A percentile compares a stretch with the other conserved stretches of the same genome.
Evolutionary conservation across 2,888 invertebrate genomes (phyloP).

Genomic region (Platycheirus albimanus): DNA sequence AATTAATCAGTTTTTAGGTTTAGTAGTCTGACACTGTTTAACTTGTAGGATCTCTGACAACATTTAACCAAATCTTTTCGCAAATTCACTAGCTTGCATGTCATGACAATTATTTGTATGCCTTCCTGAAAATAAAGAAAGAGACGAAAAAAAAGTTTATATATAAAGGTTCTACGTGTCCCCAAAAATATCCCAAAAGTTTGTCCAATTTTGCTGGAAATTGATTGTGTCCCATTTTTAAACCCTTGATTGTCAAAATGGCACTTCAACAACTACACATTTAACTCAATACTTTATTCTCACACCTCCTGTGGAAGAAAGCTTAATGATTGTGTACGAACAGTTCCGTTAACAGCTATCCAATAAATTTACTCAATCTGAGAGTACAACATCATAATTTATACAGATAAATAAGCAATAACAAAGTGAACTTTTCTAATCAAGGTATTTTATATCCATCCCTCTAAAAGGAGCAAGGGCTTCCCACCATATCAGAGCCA

Average conservation of each 20-base stretch:
- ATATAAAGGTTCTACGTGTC: not conserved
- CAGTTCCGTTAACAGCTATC: constrained; percentile 50
- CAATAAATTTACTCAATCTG: constrained; percentile 46
- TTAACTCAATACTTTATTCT: not conserved
- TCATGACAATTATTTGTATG: no score
- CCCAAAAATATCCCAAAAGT: not conserved
- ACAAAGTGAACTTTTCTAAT: constrained; percentile 70
- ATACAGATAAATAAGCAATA: constrained; percentile 67
- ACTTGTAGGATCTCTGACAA: no score
- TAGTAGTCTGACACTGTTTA: no score
- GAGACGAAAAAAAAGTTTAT: not conserved
- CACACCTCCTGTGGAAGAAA: not conserved
- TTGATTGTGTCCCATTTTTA: not conserved
- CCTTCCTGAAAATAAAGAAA: not conserved
- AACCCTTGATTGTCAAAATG: not conserved
- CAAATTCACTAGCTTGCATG: no score
- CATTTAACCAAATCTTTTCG: no score
- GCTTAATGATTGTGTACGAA: constrained; percentile 41
- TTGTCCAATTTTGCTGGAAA: not conserved
- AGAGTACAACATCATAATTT: constrained; percentile 56
- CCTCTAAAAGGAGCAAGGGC: constrained; percentile 31
- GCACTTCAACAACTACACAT: constrained; percentile 1
- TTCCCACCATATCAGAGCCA: not conserved
- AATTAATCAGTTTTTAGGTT: no score
- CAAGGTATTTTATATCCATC: constrained; percentile 56